Percentiles rank a stretch among this genome's conserved stretches.
phyloP scores from a whole-genome alignment of 2,797 vertebrate species.

The Poecilia velifera region DNA sequence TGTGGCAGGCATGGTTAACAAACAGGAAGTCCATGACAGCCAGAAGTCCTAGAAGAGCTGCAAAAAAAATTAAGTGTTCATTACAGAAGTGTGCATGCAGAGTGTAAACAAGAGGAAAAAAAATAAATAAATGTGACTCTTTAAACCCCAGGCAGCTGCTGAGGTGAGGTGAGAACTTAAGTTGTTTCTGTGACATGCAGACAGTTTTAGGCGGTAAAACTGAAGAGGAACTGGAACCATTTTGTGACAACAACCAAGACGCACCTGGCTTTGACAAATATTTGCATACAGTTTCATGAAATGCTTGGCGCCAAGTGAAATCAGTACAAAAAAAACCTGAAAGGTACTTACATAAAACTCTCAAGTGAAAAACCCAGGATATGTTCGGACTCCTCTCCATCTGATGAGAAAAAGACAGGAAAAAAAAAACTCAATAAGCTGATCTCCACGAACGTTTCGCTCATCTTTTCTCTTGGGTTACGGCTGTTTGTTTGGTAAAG shows the following conservation, averaged over 20 bases:
- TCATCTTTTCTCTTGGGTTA: not conserved
- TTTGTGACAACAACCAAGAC: constrained; percentile 1
- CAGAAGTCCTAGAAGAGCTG: constrained; percentile 92
- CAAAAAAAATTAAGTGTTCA: constrained; percentile 4
- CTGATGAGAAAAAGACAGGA: constrained; percentile 65
- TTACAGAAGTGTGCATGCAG: not conserved
- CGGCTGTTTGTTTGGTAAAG: not conserved
- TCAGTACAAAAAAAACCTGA: constrained; percentile 11
- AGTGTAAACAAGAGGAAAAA: not conserved
- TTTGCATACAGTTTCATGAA: constrained; percentile 69
- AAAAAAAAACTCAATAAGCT: not conserved
- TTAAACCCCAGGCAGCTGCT: not conserved
- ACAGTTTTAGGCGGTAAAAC: not conserved
- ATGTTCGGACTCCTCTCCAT: constrained; percentile 99
- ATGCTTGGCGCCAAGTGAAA: constrained; percentile 15
- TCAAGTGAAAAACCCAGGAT: constrained; percentile 95
- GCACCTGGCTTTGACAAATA: constrained; percentile 36
- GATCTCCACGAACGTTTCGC: not conserved
- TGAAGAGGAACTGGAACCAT: not conserved
- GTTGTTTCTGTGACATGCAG: not conserved
- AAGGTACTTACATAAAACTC: constrained; percentile 92
- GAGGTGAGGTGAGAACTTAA: not conserved
- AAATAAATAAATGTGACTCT: not conserved
- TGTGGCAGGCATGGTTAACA: constrained; percentile 94
- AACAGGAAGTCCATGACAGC: constrained; percentile 91